Percentiles rank a stretch among this genome's conserved stretches.
These are phyloP conservation scores for Hyperoodon ampullatus DNA, from an alignment of 2,113 vertebrate genomes.

Conservation along the genomic window DNA sequence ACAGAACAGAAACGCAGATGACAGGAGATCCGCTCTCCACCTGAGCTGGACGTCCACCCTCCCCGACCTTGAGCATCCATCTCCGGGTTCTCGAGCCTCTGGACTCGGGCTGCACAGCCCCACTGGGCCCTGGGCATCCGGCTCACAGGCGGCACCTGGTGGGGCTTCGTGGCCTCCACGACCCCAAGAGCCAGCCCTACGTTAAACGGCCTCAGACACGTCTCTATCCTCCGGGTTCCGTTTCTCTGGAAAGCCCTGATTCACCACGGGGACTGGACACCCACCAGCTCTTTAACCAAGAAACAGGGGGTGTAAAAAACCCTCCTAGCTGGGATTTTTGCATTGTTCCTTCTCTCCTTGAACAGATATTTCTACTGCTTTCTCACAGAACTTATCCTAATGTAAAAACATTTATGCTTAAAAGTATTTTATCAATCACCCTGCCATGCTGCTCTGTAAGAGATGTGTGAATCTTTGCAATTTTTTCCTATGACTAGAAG, in stretches of 20 bases:
- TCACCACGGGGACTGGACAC: rapidly evolving
- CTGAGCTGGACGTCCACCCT: neutral
- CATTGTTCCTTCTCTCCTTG: neutral
- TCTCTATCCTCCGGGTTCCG: rapidly evolving
- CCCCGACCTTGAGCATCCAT: neutral
- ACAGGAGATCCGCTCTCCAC: rapidly evolving
- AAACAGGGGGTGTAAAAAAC: rapidly evolving
- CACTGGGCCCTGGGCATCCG: neutral
- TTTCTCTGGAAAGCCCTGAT: neutral
- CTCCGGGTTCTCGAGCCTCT: neutral
- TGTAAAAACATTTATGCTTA: neutral
- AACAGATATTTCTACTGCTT: neutral
- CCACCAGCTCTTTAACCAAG: neutral
- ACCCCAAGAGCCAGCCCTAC: rapidly evolving
- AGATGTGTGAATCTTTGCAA: neutral
- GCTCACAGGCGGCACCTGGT: rapidly evolving
- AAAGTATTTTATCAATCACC: neutral
- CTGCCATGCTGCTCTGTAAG: neutral
- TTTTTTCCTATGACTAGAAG: neutral
- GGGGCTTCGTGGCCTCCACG: neutral
- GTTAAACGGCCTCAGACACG: rapidly evolving
- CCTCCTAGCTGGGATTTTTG: neutral
- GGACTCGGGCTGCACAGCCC: neutral
- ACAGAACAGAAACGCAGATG: too few relatives aligned
- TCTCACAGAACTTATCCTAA: neutral